Evolutionary conservation across 2,113 vertebrate species (phyloP), one percentile per base, ranked within the genome.

Genomic region (Machaerirhynchus nigripectus): DNA sequence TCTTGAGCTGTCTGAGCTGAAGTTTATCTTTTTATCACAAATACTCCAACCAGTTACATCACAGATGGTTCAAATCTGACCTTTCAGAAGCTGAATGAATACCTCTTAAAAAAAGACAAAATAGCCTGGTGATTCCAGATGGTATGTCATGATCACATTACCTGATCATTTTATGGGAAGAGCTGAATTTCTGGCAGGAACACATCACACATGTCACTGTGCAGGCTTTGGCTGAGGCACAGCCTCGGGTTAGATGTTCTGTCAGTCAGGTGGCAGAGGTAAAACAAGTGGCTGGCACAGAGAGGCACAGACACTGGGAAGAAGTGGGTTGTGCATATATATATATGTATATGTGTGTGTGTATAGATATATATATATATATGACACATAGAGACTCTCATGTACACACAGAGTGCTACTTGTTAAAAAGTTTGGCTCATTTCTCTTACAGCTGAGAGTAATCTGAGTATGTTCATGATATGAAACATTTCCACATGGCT

Each of bases 401-500:
- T 27, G 17, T 75, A 81, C 64, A 73, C 39, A 46, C 55, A 63
- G 0, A 71, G 65, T 84, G 52, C 59, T 93, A 33, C 56, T 77
- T 92, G 69, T 90, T 42, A 70, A 53, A 52, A 77, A 53, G 46
- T 94, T 84, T 90, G 73, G 23, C 76, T 93, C 47, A 6, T 73
- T 78, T 69, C 18, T 56, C 35, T 83, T 80, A 23, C 57, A 91
- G 65, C 69, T 93, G 95, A 95, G 92, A 85, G 60, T 64, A 92
- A 92, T 94, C 83, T 73, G 91, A 91, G 92, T 68, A 40, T 87
- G 77, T 79, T 95, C 64, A 21, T 64, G 93, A 57, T 81, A 83
- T 47, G 77, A 92, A 96, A 96, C 33, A 64, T 84, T 95, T 97
- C 94, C 83, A 70, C 64, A 12, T 35, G 86, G 64, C 56, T 95